These are phyloP conservation scores for Amphimedon queenslandica DNA, from an alignment of 37 sponge, comb jelly and placozoan genomes.

Conservation along the genomic window DNA sequence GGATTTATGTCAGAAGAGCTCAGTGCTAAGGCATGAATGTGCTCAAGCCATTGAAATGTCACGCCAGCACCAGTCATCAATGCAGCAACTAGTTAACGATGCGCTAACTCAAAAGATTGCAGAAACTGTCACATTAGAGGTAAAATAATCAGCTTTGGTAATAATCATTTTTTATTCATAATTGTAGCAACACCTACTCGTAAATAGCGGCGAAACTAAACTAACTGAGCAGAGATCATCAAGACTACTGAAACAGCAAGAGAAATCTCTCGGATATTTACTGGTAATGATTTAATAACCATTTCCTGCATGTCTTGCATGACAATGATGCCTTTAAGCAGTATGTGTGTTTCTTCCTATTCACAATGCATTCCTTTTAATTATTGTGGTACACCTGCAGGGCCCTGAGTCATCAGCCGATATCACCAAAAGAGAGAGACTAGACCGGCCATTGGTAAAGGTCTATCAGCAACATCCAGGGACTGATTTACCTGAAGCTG, in stretches of 20 bases:
- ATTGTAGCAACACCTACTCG: constrained; percentile 72
- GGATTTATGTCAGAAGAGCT: constrained; percentile 17
- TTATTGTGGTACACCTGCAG: constrained; percentile 6
- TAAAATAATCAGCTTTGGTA: constrained; percentile 7
- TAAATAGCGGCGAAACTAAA: constrained; percentile 58
- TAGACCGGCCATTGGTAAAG: constrained; percentile 64
- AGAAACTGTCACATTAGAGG: constrained; percentile 67
- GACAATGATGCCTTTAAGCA: background rate
- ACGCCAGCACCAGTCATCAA: constrained; percentile 21
- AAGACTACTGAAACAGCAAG: constrained; percentile 42
- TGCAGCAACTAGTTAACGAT: constrained; percentile 61
- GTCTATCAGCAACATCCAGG: constrained; percentile 75
- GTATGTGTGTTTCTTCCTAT: background rate
- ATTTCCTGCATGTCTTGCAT: too few relatives aligned
- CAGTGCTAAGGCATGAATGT: constrained; percentile 30
- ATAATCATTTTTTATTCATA: background rate
- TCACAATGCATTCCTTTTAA: background rate
- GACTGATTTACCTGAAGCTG: constrained; percentile 77
- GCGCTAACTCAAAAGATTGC: constrained; percentile 69
- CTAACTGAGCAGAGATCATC: constrained; percentile 38
- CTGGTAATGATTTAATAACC: constrained; percentile 42
- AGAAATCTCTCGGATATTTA: constrained; percentile 61
- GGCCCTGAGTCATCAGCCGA: constrained; percentile 65
- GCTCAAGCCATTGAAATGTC: constrained; percentile 26
- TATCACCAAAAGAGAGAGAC: constrained; percentile 56